Conservation (phyloP, 2,888 invertebrate genomes). For the Volucella zonaria region DNA sequence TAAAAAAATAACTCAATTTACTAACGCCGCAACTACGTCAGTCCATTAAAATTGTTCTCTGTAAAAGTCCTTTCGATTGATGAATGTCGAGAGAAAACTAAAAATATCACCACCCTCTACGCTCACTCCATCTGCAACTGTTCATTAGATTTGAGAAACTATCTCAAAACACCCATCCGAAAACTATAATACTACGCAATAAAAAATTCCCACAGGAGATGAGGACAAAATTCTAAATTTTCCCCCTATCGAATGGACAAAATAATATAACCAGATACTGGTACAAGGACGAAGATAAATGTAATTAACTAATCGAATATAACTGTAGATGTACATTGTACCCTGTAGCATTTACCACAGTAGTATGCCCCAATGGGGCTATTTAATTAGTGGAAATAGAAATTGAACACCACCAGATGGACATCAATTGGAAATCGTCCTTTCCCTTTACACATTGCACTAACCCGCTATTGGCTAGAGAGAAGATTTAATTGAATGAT, state of each 20-base stretch:
- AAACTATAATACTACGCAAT: too few relatives aligned
- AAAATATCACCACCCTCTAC: too few relatives aligned
- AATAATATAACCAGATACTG: constrained; percentile 9
- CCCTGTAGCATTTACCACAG: too few relatives aligned
- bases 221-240: constrained; percentile 9
- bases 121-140: too few relatives aligned
- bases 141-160: too few relatives aligned
- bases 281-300: constrained; percentile 25
- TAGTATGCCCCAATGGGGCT: constrained; percentile 5
- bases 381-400: constrained; percentile 48
- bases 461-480: not conserved
- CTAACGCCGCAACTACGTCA: constrained; percentile 28
- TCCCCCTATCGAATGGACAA: not conserved
- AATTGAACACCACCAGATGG: constrained; percentile 12
- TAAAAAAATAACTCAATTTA: constrained; percentile 56
- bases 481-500: constrained; percentile 16
- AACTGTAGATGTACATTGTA: constrained; percentile 10
- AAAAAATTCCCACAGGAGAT: not conserved
- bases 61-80: not conserved
- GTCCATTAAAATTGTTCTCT: too few relatives aligned
- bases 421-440: not conserved
- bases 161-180: too few relatives aligned
- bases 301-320: constrained; percentile 57
- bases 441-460: not conserved
- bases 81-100: too few relatives aligned